A percentile compares a stretch with the other conserved stretches of the same genome.
Conservation (phyloP, 2,797 vertebrate species). For the Neosilurus hyrtlii region DNA sequence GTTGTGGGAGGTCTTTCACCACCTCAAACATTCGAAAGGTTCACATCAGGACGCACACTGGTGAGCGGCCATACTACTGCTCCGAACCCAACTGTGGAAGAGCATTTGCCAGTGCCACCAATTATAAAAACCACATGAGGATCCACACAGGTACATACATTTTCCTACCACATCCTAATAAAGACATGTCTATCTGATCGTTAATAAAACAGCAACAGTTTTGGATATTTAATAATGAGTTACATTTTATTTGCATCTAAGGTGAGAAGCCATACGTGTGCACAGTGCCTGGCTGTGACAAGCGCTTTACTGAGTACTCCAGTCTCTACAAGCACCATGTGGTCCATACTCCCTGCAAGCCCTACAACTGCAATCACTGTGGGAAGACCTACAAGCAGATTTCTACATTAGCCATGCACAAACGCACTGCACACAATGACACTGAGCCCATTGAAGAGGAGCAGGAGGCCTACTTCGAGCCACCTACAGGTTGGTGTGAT, state of each 20-base stretch:
- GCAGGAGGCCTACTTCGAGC: slow-evolving; percentile 94
- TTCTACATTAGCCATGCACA: slow-evolving; percentile 98
- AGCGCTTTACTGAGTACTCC: slow-evolving; percentile 98
- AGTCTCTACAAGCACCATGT: slow-evolving; percentile 99
- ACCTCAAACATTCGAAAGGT: slow-evolving; percentile 99
- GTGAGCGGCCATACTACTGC: slow-evolving; percentile 97
- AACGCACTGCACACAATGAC: slow-evolving; percentile 94
- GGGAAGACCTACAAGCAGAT: slow-evolving; percentile 99
- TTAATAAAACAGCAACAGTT: not conserved
- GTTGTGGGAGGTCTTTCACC: slow-evolving; percentile 96
- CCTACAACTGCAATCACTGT: slow-evolving; percentile 98
- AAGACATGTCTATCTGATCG: not conserved
- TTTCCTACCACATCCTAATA: not conserved
- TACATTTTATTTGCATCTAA: slow-evolving; percentile 51
- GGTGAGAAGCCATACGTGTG: slow-evolving; percentile 99
- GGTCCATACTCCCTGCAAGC: slow-evolving; percentile 97
- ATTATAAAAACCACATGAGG: slow-evolving; percentile 99
- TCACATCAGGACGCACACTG: slow-evolving; percentile 98
- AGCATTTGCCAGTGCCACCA: slow-evolving; percentile 97
- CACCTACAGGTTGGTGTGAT: slow-evolving; percentile 80
- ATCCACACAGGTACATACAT: slow-evolving; percentile 88
- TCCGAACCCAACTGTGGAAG: slow-evolving; percentile 95
- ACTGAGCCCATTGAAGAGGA: slow-evolving; percentile 98
- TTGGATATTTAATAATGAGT: not conserved
- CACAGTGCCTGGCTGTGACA: slow-evolving; percentile 96